Percentiles rank a stretch among this genome's conserved stretches.
Conservation (phyloP, 2,888 invertebrate genomes). For the Oxyscelio sp. region DNA sequence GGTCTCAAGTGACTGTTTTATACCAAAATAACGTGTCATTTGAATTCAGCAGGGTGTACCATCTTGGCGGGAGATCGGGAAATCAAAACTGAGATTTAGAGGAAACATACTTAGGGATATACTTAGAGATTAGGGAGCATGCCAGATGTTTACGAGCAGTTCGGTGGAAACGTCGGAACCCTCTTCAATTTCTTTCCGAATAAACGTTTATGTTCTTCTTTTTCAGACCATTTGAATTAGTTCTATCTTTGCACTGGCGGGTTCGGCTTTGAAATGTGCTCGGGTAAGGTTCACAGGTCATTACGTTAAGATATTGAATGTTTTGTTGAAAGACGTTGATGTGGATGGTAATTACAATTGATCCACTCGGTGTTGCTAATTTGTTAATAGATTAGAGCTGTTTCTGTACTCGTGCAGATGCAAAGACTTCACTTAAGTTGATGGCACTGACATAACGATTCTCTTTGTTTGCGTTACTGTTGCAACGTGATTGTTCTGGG, state of each 20-base stretch:
- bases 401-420: constrained; percentile 38
- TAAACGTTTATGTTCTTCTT: too few species aligned
- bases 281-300: too few species aligned
- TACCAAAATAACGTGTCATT: neutral
- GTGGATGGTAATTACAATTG: neutral
- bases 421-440: constrained; percentile 23
- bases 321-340: neutral
- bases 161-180: neutral
- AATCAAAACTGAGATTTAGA: neutral
- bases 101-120: neutral
- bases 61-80: too few species aligned
- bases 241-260: too few species aligned
- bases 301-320: neutral
- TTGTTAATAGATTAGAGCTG: too few species aligned
- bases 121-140: neutral
- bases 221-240: too few species aligned
- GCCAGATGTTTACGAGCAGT: neutral
- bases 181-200: too few species aligned
- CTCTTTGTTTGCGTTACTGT: constrained; percentile 23
- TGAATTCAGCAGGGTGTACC: too few species aligned
- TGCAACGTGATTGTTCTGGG: constrained; percentile 22
- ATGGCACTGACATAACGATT: constrained; percentile 24
- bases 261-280: too few species aligned
- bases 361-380: neutral
- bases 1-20: neutral